Conservation (phyloP, 1,140 invertebrate species). For the Mamestra configurata region DNA sequence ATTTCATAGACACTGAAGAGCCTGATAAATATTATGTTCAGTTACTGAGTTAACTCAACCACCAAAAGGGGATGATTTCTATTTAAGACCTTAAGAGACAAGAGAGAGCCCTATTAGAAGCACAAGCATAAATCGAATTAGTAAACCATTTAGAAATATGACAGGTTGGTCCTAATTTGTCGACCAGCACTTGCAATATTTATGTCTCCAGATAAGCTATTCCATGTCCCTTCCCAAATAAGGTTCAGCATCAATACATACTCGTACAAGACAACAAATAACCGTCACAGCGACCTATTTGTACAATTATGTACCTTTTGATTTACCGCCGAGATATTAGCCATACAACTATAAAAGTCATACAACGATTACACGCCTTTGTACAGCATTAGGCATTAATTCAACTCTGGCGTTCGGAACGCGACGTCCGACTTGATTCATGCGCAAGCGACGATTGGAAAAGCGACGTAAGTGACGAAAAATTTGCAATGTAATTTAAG, state of each 20-base stretch:
- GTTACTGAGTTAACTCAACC: too few species aligned
- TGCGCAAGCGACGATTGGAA: slow-evolving; percentile 49
- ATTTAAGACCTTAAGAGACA: not conserved
- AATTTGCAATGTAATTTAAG: slow-evolving; percentile 2
- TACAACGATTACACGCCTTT: slow-evolving; percentile 67
- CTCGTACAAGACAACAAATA: slow-evolving; percentile 44
- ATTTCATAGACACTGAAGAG: too few species aligned
- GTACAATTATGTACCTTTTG: slow-evolving; percentile 60
- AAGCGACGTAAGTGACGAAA: slow-evolving; percentile 36
- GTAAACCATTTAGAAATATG: not conserved
- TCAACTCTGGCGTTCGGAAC: slow-evolving; percentile 57
- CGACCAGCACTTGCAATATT: slow-evolving; percentile 17
- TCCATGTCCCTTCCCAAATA: slow-evolving; percentile 36
- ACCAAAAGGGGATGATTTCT: not conserved
- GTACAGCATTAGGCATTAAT: slow-evolving; percentile 70
- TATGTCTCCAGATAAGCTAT: slow-evolving; percentile 3
- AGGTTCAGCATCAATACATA: slow-evolving; percentile 22
- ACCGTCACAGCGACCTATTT: slow-evolving; percentile 56
- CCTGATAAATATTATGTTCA: too few species aligned
- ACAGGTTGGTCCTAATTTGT: slow-evolving; percentile 21
- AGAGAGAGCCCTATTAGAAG: not conserved
- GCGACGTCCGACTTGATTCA: slow-evolving; percentile 65
- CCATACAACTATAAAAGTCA: slow-evolving; percentile 61
- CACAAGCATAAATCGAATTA: slow-evolving; percentile 9
- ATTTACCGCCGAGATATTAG: slow-evolving; percentile 62